Percentiles rank a stretch among this genome's conserved stretches.
phyloP scores from a whole-genome alignment of 2,888 invertebrate genomes.

The Eulithis testata region DNA sequence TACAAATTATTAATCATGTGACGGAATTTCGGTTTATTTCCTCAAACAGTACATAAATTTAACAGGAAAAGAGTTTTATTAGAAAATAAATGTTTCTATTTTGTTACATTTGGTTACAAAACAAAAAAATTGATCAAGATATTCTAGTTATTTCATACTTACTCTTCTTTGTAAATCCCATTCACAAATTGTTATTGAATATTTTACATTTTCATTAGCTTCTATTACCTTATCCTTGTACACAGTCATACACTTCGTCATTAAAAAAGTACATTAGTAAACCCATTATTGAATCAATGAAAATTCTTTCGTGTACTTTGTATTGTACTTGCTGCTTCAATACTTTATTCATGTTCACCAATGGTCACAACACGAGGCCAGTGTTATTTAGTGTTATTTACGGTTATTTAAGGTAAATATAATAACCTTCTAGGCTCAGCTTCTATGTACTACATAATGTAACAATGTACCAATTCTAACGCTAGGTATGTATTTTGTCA shows the following conservation, averaged over 20 bases:
- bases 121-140: neutral
- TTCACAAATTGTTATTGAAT: conserved; percentile 10
- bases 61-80: too few species aligned
- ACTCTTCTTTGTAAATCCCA: conserved; percentile 17
- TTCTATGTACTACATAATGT: too few species aligned
- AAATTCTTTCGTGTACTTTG: too few species aligned
- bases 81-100: too few species aligned
- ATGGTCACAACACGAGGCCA: neutral
- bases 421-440: neutral
- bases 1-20: too few species aligned
- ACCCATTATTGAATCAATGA: neutral
- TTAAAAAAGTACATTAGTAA: neutral
- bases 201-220: neutral
- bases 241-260: neutral
- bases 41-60: too few species aligned
- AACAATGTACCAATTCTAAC: neutral
- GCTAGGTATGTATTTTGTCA: neutral
- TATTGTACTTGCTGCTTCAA: neutral
- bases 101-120: too few species aligned
- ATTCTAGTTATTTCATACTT: conserved; percentile 1
- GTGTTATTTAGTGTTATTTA: neutral
- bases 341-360: neutral
- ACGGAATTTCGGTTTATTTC: too few species aligned
- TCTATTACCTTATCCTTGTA: conserved; percentile 11
- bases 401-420: too few species aligned